Evolutionary conservation across 2,113 vertebrate species (phyloP).

Genomic region (Prochilodus magdalenae): DNA sequence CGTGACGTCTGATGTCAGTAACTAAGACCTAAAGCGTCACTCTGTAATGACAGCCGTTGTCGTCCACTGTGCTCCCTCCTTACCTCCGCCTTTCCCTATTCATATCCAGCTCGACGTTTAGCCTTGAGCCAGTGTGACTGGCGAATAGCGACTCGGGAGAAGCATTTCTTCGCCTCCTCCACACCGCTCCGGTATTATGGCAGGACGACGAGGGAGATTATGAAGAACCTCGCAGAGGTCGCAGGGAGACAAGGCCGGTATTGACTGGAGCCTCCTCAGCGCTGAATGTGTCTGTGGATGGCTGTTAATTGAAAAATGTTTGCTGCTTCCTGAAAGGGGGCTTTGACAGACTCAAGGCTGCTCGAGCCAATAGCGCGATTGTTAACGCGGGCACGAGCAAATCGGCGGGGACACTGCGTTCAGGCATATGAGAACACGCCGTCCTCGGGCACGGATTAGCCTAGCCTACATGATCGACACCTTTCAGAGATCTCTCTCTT

Average conservation of each 20-base stretch:
- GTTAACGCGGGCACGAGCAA: constrained; percentile 46
- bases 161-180: constrained; percentile 63
- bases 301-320: constrained; percentile 72
- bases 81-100: constrained; percentile 58
- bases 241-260: constrained; percentile 73
- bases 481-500: not conserved
- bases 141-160: constrained; percentile 63
- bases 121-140: constrained; percentile 71
- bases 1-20: not conserved
- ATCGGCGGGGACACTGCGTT: constrained; percentile 44
- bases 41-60: constrained; percentile 12
- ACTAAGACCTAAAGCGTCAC: constrained; percentile 42
- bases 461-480: not conserved
- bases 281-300: constrained; percentile 73
- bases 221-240: constrained; percentile 68
- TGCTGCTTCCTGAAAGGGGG: constrained; percentile 63
- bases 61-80: constrained; percentile 11
- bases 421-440: not conserved
- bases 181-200: constrained; percentile 65
- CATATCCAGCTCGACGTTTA: constrained; percentile 56
- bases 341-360: constrained; percentile 69
- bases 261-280: constrained; percentile 65
- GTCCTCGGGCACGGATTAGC: not conserved
- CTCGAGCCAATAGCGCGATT: constrained; percentile 55
- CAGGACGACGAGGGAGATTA: constrained; percentile 63